A percentile compares a stretch with the other conserved stretches of the same genome.
phyloP scores from a whole-genome alignment of 2,888 invertebrate genomes.

The Resseliella maxima region DNA sequence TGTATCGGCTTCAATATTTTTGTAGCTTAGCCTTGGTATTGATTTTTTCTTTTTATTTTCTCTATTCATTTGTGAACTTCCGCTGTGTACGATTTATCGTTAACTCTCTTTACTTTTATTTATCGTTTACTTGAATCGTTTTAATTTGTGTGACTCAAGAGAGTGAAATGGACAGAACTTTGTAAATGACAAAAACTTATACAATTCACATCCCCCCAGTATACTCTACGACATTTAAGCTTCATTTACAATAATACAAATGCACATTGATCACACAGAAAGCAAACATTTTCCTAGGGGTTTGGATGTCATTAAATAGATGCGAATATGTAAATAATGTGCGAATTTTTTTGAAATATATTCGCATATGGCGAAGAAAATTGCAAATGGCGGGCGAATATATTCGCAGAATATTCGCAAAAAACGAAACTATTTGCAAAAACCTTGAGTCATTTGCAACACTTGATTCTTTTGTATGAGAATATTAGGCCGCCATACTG shows the following conservation, averaged over 20 bases:
- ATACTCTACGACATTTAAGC: constrained; percentile 27
- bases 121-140: neutral
- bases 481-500: too few species aligned
- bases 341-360: too few species aligned
- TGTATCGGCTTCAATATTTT: neutral
- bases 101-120: neutral
- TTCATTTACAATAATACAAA: constrained; percentile 43
- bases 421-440: too few species aligned
- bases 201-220: constrained; percentile 1
- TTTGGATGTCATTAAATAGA: too few species aligned
- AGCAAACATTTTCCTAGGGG: too few species aligned
- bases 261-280: neutral
- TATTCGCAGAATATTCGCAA: too few species aligned
- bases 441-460: too few species aligned
- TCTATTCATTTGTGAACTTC: neutral
- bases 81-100: constrained; percentile 27
- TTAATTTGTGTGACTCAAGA: neutral
- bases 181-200: neutral
- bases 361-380: neutral
- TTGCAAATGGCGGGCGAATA: too few species aligned
- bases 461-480: too few species aligned
- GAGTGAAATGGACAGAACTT: neutral
- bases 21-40: neutral
- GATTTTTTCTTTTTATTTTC: neutral
- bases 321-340: too few species aligned